Percentiles rank a stretch among this genome's conserved stretches.
phyloP scores from a whole-genome alignment of 2,113 vertebrate genomes.

The Esox niger region DNA sequence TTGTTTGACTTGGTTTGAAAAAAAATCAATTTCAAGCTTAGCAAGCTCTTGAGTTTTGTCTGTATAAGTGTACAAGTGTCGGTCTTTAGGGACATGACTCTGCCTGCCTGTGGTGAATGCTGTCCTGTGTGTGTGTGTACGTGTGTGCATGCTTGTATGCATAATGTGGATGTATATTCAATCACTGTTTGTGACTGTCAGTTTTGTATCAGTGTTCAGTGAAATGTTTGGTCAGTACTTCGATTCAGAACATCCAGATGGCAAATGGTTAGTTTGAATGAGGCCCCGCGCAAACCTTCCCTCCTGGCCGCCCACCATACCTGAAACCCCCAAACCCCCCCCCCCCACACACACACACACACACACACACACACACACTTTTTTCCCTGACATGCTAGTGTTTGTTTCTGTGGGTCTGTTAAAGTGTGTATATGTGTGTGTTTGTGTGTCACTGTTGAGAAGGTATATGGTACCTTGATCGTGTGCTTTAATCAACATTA shows the following conservation, averaged over 20 bases:
- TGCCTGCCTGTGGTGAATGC: background rate
- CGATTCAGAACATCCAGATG: too few relatives aligned
- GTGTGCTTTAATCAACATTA: constrained; percentile 37
- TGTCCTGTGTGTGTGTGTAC: background rate
- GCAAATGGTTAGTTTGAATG: background rate
- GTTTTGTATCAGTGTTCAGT: too few relatives aligned
- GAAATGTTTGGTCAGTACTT: too few relatives aligned
- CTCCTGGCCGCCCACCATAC: background rate
- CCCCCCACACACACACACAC: constrained; percentile 43
- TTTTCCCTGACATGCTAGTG: too few relatives aligned
- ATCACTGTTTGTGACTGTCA: too few relatives aligned
- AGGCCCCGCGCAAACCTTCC: background rate
- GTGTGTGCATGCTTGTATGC: background rate
- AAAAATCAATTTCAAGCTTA: too few relatives aligned
- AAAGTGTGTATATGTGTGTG: too few relatives aligned
- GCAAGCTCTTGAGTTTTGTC: background rate
- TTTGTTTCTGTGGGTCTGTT: too few relatives aligned
- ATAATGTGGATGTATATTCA: too few relatives aligned
- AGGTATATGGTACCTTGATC: constrained; percentile 35
- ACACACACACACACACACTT: constrained; percentile 47
- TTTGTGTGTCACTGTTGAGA: constrained; percentile 15
- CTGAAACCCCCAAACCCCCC: constrained; percentile 31
- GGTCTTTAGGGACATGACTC: background rate
- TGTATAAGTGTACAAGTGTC: background rate
- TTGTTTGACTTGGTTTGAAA: background rate